Evolutionary conservation across 2,797 vertebrate genomes (phyloP), one percentile per base, ranked within the genome.

Genomic region (Mallotus villosus): DNA sequence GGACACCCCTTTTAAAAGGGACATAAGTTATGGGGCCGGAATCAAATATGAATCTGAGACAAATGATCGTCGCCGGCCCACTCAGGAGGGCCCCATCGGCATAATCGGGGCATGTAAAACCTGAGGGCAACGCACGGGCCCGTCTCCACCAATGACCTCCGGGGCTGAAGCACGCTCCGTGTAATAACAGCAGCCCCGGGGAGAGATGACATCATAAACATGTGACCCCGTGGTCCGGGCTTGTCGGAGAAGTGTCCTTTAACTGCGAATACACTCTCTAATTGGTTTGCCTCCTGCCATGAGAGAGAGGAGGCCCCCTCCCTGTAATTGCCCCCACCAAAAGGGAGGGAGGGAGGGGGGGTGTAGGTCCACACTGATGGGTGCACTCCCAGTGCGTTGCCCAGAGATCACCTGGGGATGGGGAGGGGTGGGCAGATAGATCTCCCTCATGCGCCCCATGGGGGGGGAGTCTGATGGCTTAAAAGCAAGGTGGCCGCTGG

Each of bases 121-220:
- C 76, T 1, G 53, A 49, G 51, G 77, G 70, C 80, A 73, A 84
- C 88, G 81, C 84, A 69, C 49, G 77, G 68, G 75, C 79, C 82
- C 82, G 79, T 79, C 77, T 88, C 82, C 81, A 81, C 82, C 79
- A 74, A 61, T 25, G 84, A 88, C 86, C 88, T 82, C 82, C 82
- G 84, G 72, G 72, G 73, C 85, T n/a, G 74, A 77, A 81, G 86
- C 87, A 84, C 79, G 71, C 83, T n/a, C 76, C 82, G 74, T 78
- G 82, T 84, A 80, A 82, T 88, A 87, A 91, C 74, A 78, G 84
- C 75, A 72, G 62, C 76, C n/a, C 5, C 78, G 82, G 75, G 34
- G 22, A 73, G 74, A 29, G 76, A 82, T 85, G 88, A 91, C 90
- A 90, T 87, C 84, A 92, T 92, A 91, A 91, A 90, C 91, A 90